phyloP scores from a whole-genome alignment of 2,797 vertebrate species.

The Cynopterus sphinx region DNA sequence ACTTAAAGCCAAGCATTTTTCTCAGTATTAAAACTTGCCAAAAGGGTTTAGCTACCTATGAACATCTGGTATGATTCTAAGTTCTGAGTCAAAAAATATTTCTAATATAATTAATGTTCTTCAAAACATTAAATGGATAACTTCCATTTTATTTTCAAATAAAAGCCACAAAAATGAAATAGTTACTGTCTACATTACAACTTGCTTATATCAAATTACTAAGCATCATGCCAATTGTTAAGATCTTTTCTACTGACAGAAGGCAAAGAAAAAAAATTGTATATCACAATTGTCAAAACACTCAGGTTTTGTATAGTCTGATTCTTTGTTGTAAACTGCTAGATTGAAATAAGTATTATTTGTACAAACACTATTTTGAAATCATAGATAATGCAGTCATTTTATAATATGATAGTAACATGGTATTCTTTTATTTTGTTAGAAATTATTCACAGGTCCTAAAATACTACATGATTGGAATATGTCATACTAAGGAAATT shows the following conservation, averaged over 20 bases:
- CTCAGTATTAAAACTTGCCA: constrained; percentile 46
- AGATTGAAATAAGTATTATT: constrained; percentile 30
- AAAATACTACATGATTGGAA: constrained; percentile 60
- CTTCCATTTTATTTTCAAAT: constrained; percentile 55
- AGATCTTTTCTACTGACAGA: not conserved
- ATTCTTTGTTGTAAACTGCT: constrained; percentile 42
- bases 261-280: constrained; percentile 25
- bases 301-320: not conserved
- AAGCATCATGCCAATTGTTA: not conserved
- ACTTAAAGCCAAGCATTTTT: constrained; percentile 43
- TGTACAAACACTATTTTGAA: constrained; percentile 49
- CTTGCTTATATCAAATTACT: constrained; percentile 53
- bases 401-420: constrained; percentile 26
- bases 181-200: constrained; percentile 52
- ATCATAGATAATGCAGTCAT: constrained; percentile 15
- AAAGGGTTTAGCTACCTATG: constrained; percentile 52
- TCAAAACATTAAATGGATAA: constrained; percentile 61
- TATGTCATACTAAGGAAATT: constrained; percentile 46
- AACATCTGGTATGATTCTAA: constrained; percentile 50
- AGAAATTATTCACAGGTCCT: constrained; percentile 58
- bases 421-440: constrained; percentile 59
- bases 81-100: constrained; percentile 60
- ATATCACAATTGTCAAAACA: not conserved
- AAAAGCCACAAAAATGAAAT: constrained; percentile 60
- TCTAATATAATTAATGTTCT: constrained; percentile 51